These are phyloP conservation scores for Micromussa lordhowensis DNA, from an alignment of 92 coral and sea anemone genomes.

Conservation along the genomic window DNA sequence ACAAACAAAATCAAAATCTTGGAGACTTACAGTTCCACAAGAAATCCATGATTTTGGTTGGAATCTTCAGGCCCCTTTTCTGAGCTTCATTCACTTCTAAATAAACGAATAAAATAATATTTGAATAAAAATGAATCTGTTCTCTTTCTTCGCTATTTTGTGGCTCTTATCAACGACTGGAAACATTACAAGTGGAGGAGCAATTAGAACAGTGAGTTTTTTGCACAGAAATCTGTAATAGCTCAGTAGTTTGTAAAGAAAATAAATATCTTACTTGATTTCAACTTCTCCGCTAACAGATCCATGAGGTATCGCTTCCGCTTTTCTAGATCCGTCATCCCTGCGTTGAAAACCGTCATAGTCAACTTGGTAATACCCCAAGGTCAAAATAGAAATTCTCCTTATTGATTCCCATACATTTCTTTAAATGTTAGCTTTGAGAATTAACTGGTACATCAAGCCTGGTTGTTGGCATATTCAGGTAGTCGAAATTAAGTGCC, in stretches of 20 bases:
- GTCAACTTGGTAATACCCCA: not conserved
- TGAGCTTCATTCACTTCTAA: constrained; percentile 30
- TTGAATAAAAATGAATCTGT: not conserved
- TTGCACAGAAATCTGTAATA: not conserved
- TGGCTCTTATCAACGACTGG: not conserved
- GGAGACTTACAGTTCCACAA: constrained; percentile 34
- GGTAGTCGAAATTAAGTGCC: too few species aligned
- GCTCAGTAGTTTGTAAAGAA: not conserved
- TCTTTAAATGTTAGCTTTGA: not conserved
- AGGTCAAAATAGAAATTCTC: not conserved
- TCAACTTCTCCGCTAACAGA: constrained; percentile 35
- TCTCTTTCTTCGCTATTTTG: not conserved
- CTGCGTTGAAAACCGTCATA: not conserved
- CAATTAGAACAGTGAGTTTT: not conserved
- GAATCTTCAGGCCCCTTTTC: constrained; percentile 44
- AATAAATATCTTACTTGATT: constrained; percentile 27
- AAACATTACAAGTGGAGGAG: not conserved
- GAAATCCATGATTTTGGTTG: constrained; percentile 30
- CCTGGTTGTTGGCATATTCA: not conserved
- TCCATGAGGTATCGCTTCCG: constrained; percentile 35
- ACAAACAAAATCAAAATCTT: not conserved
- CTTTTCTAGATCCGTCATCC: constrained; percentile 11
- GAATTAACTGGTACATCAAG: not conserved
- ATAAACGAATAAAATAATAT: not conserved
- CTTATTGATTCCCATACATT: not conserved